Evolutionary conservation across 2,888 invertebrate species (phyloP), one percentile per base, ranked within the genome.

Genomic region (Eilema caniola): DNA sequence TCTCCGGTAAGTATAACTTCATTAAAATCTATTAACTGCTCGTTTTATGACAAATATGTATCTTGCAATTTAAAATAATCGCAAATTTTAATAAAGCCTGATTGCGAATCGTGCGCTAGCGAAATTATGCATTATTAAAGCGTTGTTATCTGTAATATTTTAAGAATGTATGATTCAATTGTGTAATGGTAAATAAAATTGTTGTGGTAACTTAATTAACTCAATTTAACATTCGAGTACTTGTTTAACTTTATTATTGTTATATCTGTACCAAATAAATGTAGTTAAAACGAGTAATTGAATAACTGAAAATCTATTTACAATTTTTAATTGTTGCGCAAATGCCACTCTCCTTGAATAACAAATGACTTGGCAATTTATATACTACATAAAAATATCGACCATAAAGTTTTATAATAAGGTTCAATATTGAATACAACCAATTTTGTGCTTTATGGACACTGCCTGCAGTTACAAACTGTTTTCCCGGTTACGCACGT

Each of bases 271-370:
- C 59, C 2, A 37, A 24, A 24, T 16, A 25, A n/a, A 24, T 20
- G 14, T 67, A 60, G 71, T 74, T 79, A 73, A 62, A 14, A 62
- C 16, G 14, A 24, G 12, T 61, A 60, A 66, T 73, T 57, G 20
- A 67, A 73, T 33, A 37, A 62, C 33, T 53, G 59, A 33, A 73
- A 59, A 53, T 47, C 16, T 67, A 60, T 60, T 59, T 23, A 72
- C 72, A 79, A 82, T 68, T n/a, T 70, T 70, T 82, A 79, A 85
- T 79, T 83, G 72, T 77, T 80, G 76, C 79, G 77, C 78, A 37
- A 68, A 73, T 69, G 79, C 74, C 79, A 77, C 72, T 78, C 64
- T 69, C 62, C 71, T 72, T 72, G 81, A 79, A 85, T 83, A 61
- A 28, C 62, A 70, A 79, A 79, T 75, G 71, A 70, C 69, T 72